Evolutionary conservation across 2,113 vertebrate species (phyloP).

Genomic region (Petromus typicus): DNA sequence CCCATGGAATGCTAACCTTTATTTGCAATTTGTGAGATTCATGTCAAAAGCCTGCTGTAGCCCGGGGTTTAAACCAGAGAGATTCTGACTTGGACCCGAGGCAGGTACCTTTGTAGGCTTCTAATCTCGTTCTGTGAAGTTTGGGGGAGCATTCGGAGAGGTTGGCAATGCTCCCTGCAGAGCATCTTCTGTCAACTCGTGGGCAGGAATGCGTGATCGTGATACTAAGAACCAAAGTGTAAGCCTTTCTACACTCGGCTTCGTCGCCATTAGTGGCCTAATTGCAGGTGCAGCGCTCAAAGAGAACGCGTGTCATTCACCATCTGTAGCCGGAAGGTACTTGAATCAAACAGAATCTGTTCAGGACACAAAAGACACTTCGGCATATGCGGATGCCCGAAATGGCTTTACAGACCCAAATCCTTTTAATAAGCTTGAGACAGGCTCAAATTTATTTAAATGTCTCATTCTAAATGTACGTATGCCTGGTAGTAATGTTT

Average conservation of each 20-base stretch:
- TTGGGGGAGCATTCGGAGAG: conserved; percentile 72
- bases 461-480: conserved; percentile 90
- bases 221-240: conserved; percentile 70
- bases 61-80: conserved; percentile 84
- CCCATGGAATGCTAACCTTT: conserved; percentile 79
- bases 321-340: conserved; percentile 80
- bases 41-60: conserved; percentile 79
- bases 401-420: conserved; percentile 88
- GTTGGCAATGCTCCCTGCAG: conserved; percentile 77
- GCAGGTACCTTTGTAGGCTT: conserved; percentile 83
- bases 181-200: conserved; percentile 77
- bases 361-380: conserved; percentile 79
- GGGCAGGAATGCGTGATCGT: conserved; percentile 70
- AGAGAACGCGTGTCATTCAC: conserved; percentile 74
- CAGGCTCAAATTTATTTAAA: conserved; percentile 92
- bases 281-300: conserved; percentile 71
- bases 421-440: conserved; percentile 93
- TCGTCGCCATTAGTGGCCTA: conserved; percentile 81
- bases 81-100: conserved; percentile 82
- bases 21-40: conserved; percentile 82
- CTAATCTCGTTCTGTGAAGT: conserved; percentile 82
- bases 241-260: conserved; percentile 78
- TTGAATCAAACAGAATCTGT: conserved; percentile 67
- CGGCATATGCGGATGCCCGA: conserved; percentile 84
- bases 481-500: conserved; percentile 89